Evolutionary conservation across 2,797 vertebrate genomes (phyloP), one percentile per base, ranked within the genome.

Genomic region (Euthynnus affinis): DNA sequence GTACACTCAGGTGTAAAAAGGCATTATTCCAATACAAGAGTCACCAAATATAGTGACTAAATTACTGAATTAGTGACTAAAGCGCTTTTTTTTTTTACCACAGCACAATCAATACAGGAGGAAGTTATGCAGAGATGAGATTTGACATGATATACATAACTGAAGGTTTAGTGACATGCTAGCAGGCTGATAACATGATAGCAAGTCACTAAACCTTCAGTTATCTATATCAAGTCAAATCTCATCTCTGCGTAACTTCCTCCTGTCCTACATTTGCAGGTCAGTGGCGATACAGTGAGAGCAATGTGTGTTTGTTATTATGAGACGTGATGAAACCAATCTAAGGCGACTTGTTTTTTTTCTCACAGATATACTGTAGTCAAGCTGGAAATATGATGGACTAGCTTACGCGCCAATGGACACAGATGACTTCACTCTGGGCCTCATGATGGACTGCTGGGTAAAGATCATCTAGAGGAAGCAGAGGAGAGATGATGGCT

Each of bases 361-460:
- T 37, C 53, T 60, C 55, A 52, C 42, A 75, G 27, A 65, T 32
- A 57, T 42, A 42, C 40, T 42, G 40, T 12, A 37, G 25, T 8
- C 37, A 17, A 15, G 46, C 20, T 46, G 37, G 1, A 51, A 66
- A 72, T n/a, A 64, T 23, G 40, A 78, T 17, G 25, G 44, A 60
- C 13, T 23, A 37, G 62, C 98, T 87, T 96, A 99, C 98, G 96
- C 97, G 89, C 96, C 96, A 0, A 99, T 93, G 58, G 98, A 99
- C 89, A 99, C 98, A 0, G 98, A 98, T n/a, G 98, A 98, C 92
- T 99, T 99, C 87, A 99, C 98, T 59, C 97, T 96, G 89, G 98
- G 96, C 84, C 97, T 97, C 97, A 97, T 93, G 70, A 99, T 94
- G 80, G 96, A 95, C 90, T 98, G 97, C 81, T 98, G 97, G 55